These are phyloP conservation scores for Allophyes oxyacanthae DNA, from an alignment of 2,888 invertebrate species.

Conservation along the genomic window DNA sequence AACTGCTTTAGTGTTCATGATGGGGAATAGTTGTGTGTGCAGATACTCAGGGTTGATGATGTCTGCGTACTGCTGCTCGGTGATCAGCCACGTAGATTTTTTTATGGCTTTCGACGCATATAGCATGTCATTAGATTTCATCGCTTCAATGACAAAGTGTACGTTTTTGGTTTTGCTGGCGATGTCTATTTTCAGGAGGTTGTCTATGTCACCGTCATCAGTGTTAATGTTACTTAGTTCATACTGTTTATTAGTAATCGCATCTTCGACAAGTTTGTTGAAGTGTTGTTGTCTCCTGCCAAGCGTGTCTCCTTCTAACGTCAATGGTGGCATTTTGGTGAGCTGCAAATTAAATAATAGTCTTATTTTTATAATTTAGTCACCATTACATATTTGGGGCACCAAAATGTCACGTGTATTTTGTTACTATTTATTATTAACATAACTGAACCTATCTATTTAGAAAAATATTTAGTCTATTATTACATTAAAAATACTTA, in stretches of 20 bases:
- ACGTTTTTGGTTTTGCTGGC: constrained; percentile 68
- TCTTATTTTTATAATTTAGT: not conserved
- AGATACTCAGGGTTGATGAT: constrained; percentile 77
- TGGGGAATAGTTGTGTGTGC: constrained; percentile 66
- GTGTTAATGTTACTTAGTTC: constrained; percentile 55
- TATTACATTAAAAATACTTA: too few relatives aligned
- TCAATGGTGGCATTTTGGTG: constrained; percentile 58
- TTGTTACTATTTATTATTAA: too few relatives aligned
- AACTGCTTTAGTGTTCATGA: constrained; percentile 72
- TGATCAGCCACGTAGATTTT: constrained; percentile 73
- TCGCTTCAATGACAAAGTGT: constrained; percentile 68
- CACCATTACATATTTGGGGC: too few relatives aligned
- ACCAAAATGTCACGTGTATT: too few relatives aligned
- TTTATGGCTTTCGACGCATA: constrained; percentile 76
- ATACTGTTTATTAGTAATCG: constrained; percentile 44
- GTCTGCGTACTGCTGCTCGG: constrained; percentile 69
- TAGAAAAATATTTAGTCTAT: too few relatives aligned
- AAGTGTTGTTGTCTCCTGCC: constrained; percentile 68
- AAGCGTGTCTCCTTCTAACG: constrained; percentile 56
- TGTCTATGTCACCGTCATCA: constrained; percentile 66
- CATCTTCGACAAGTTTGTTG: constrained; percentile 66
- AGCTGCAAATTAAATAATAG: constrained; percentile 37
- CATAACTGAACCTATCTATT: too few relatives aligned
- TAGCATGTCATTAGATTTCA: constrained; percentile 74
- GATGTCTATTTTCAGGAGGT: constrained; percentile 74